Evolutionary conservation across 1,140 invertebrate genomes (phyloP), one percentile per base, ranked within the genome.

Genomic region (Bombus affinis): DNA sequence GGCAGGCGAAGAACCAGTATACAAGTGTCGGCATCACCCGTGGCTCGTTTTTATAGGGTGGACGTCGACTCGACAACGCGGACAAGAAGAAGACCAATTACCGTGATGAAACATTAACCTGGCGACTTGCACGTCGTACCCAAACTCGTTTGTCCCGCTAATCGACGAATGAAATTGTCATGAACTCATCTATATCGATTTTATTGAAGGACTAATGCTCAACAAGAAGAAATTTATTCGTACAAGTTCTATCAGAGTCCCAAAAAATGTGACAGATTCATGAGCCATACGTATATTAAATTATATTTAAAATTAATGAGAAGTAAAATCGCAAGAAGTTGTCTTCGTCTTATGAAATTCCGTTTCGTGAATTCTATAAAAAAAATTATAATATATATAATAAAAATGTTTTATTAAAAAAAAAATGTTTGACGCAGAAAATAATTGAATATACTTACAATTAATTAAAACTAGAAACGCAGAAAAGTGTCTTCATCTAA

Each of bases 1-100:
- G 76, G 53, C 66, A 35, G 28, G 66, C 28, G 80, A 86, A 86
- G 80, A 86, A 86, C 57, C 83, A 73, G 83, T 74, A 59, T 81
- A 85, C 85, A 83, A 86, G 82, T 87, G 86, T 87, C 82, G 75
- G 86, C 76, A 86, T 87, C 81, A 57, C 65, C 65, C 57, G 42
- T 74, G 76, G 83, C 37, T 57, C 76, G 86, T 91, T 92, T 92
- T 92, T 90, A 88, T 84, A 28, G 71, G 71, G 81, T 87, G 87
- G 88, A 88, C 88, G 90, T 85, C 71, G 85, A 74, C 85, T 86
- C 84, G 82, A 74, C 87, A 81, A 89, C 88, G 87, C 88, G 90
- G 88, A 89, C 92, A 93, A 93, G 91, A 93, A 93, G 89, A 90
- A 89, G 92, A 92, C 90, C 91, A 93, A 93, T 93, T 93, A 93